Conservation (phyloP, 2,888 invertebrate species). For the Hirudinaria manillensis region DNA sequence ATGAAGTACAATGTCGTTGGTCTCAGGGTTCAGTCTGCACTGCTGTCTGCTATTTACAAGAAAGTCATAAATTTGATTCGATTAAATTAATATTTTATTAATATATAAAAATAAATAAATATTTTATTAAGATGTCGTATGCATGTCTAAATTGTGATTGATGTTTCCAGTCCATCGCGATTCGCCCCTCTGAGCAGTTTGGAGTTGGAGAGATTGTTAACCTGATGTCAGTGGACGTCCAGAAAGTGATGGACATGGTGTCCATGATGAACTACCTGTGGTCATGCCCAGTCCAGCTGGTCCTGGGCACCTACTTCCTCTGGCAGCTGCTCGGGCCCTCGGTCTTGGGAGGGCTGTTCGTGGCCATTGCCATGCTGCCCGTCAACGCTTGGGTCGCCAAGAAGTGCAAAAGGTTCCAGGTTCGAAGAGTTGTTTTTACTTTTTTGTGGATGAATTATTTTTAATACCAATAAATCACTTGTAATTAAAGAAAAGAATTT, state of each 20-base stretch:
- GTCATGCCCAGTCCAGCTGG: slow-evolving; percentile 62
- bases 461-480: neutral
- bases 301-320: slow-evolving; percentile 60
- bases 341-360: slow-evolving; percentile 27
- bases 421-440: neutral
- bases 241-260: slow-evolving; percentile 35
- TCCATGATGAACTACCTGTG: slow-evolving; percentile 40
- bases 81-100: slow-evolving; percentile 35
- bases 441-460: neutral
- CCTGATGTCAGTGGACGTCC: slow-evolving; percentile 45
- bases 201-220: slow-evolving; percentile 47
- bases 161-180: neutral
- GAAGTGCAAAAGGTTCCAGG: slow-evolving; percentile 32
- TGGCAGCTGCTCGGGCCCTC: slow-evolving; percentile 33
- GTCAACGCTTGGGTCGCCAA: slow-evolving; percentile 34
- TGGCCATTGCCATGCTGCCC: slow-evolving; percentile 31
- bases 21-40: slow-evolving; percentile 54
- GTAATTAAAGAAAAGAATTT: neutral
- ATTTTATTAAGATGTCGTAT: neutral
- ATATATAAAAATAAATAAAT: neutral
- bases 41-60: slow-evolving; percentile 55
- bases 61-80: slow-evolving; percentile 47
- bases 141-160: neutral
- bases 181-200: neutral
- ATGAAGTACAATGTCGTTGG: slow-evolving; percentile 54